Evolutionary conservation across 2,113 vertebrate species (phyloP), one percentile per base, ranked within the genome.

Genomic region (Pachypanchax playfairii): DNA sequence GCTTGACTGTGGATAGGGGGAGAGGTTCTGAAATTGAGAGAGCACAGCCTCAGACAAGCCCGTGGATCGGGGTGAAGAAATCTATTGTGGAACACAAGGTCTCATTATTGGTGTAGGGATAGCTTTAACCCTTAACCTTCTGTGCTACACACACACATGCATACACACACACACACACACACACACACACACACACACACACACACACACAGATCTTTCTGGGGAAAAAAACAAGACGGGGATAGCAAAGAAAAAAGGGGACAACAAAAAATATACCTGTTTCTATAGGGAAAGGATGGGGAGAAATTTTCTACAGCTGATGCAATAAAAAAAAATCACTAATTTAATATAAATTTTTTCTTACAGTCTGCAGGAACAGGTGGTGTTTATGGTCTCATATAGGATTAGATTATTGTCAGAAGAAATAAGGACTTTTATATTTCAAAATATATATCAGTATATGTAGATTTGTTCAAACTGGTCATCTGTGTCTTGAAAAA

Each of bases 21-120:
- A 9, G 29, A 15, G 78, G 49, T 41, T 76, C 66, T 56, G 63
- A 81, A 81, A 84, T 77, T 70, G 80, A 78, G 82, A 80, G 67
- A 73, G 84, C 62, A 48, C 54, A 54, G 77, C 81, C 90, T 93
- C 88, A 91, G 25, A 90, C 79, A 80, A 80, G 57, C 76, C 48
- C 65, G 86, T 74, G 46, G 86, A 77, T 73, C 53, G n/a, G 39
- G 80, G 72, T 82, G 56, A 77, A 87, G 76, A 75, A 85, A 86
- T 84, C 71, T 73, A 61, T 60, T 41, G 46, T 54, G 67, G 76
- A 87, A 83, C 82, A 85, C 38, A 82, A 79, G 22, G 61, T 70
- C 82, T 92, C 76, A 65, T 48, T 76, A 85, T 79, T 84, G 80
- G 84, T 73, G 1, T 79, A 89, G 70, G 55, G 2, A 79, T 88